phyloP scores from a whole-genome alignment of 2,113 vertebrate genomes.

The Perca fluviatilis region DNA sequence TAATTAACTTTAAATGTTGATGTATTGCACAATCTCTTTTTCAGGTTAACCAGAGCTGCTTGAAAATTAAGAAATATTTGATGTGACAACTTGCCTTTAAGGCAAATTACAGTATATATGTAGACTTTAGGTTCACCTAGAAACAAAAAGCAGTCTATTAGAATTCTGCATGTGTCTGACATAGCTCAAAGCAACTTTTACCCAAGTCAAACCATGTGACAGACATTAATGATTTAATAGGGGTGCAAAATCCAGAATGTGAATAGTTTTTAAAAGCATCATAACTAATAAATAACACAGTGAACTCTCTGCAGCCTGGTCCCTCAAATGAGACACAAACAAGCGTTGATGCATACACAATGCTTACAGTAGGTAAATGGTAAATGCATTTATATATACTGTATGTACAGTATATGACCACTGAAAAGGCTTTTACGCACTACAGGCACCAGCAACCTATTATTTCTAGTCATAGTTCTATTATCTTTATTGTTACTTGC shows the following conservation, averaged over 20 bases:
- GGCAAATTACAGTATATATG: background rate
- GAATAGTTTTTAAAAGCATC: background rate
- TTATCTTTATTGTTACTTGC: too few relatives aligned
- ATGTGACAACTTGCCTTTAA: background rate
- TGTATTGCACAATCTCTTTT: background rate
- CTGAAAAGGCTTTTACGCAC: too few relatives aligned
- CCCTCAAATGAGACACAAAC: background rate
- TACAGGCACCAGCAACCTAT: too few relatives aligned
- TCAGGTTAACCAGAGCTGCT: background rate
- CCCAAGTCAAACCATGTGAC: background rate
- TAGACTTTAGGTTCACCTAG: background rate
- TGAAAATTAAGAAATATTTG: background rate
- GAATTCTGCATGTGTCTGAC: background rate
- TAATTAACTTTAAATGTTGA: background rate
- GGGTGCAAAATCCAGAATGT: background rate
- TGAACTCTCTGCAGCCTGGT: background rate
- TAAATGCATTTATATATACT: too few relatives aligned
- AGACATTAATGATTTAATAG: background rate
- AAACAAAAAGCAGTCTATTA: background rate
- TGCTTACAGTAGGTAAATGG: background rate
- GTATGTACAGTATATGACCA: too few relatives aligned
- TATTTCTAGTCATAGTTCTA: too few relatives aligned
- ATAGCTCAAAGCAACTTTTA: background rate
- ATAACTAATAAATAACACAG: background rate
- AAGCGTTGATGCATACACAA: too few relatives aligned